Base-by-base conservation (phyloP, 2,113 vertebrate genomes). In the Labeo catla region DNA sequence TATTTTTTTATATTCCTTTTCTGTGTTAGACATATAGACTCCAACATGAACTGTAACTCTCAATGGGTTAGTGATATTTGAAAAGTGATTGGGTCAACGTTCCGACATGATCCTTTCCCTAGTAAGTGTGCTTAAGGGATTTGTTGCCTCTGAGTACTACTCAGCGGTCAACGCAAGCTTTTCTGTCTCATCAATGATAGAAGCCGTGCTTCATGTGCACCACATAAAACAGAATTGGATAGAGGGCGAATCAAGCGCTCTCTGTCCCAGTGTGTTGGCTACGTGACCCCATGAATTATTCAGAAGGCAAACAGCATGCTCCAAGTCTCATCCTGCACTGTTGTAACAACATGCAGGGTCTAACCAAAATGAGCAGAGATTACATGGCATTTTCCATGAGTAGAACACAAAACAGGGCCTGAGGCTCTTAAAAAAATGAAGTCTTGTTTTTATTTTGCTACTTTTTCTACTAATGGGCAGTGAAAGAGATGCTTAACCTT, bases 281-380 rank as follows among this genome's bases (percentile, higher is more conserved):
- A 87, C 86, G 87, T 79, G 89, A 92, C 88, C 89, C 84, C 9
- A 66, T 94, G 89, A 92, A 93, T 94, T 90, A 94, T 94, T 92
- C 90, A 94, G 34, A 19, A 80, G 59, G 61, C 86, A 85, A 72
- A 81, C 65, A 73, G 82, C 68, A 45, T 74, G 82, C 49, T 82
- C 28, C 9, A 21, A 70, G 81, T 84, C 82, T 83, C 80, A 54
- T 54, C 49, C 43, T 9, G 43, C 59, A 66, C 43, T 82, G 45
- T 82, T 50, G 47, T 70, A 70, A 52, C 59, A 16, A 65, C 63
- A 68, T 21, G 10, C 23, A 52, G 23, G 13, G 16, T 34, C n/a
- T 11, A 68, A 68, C 9, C 23, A 47, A 82, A 68, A 82, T 36
- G 45, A 68, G 47, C 43, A 21, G 66, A 68, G 23, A 82, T 82